phyloP scores from a whole-genome alignment of 2,113 vertebrate species.

The Xiphias gladius region DNA sequence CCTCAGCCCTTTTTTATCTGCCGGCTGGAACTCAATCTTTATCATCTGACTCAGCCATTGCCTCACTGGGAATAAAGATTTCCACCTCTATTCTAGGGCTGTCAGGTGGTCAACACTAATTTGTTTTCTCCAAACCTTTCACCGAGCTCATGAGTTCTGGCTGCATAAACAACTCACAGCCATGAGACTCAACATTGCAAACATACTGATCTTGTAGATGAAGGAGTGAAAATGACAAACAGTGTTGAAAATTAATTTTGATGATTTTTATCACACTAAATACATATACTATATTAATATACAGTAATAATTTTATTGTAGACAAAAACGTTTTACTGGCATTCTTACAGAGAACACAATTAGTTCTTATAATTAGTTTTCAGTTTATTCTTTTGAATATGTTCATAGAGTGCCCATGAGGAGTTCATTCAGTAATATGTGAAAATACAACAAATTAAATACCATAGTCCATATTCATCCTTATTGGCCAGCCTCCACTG shows the following conservation, averaged over 20 bases:
- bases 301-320: neutral
- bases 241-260: neutral
- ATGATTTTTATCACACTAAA: neutral
- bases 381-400: neutral
- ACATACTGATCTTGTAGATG: neutral
- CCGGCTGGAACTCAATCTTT: conserved; percentile 2
- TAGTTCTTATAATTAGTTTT: neutral
- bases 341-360: neutral
- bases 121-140: conserved; percentile 5
- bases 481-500: neutral
- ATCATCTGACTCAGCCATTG: conserved; percentile 18
- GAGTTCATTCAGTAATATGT: neutral
- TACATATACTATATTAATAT: neutral
- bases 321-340: no score
- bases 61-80: conserved; percentile 6
- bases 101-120: conserved; percentile 32
- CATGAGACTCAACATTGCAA: neutral
- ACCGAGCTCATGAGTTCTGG: conserved; percentile 4
- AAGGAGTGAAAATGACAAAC: conserved; percentile 18
- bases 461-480: neutral
- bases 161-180: neutral
- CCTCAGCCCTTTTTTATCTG: neutral
- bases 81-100: neutral
- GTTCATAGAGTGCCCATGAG: neutral
- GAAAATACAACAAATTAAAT: neutral